Evolutionary conservation across 2,113 vertebrate genomes (phyloP).

Genomic region (Sylvicapra grimmia): DNA sequence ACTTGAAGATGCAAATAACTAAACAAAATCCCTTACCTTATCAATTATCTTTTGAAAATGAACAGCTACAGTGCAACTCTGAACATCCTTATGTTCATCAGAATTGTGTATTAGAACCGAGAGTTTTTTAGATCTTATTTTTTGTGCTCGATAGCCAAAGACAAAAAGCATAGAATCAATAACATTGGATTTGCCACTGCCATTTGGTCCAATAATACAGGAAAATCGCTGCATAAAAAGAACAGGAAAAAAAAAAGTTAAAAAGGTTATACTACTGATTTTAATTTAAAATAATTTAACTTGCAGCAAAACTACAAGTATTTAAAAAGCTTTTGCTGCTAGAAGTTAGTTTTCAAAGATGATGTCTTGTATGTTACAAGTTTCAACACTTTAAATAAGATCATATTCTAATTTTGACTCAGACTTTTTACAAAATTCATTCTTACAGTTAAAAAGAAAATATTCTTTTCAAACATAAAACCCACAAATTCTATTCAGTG

Average conservation of each 20-base stretch:
- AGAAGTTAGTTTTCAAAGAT: not conserved
- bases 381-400: not conserved
- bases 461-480: not conserved
- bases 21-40: conserved; percentile 84
- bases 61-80: conserved; percentile 95
- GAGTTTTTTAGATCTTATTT: conserved; percentile 98
- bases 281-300: not conserved
- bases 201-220: conserved; percentile 98
- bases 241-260: conserved; percentile 32
- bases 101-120: conserved; percentile 97
- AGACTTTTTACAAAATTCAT: not conserved
- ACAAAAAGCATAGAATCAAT: conserved; percentile 99
- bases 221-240: conserved; percentile 89
- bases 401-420: not conserved
- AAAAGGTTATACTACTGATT: not conserved
- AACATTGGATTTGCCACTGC: conserved; percentile 98
- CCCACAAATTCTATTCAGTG: not conserved
- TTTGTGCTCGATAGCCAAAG: conserved; percentile 98
- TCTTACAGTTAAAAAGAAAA: not conserved
- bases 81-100: conserved; percentile 89
- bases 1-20: not conserved
- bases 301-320: not conserved
- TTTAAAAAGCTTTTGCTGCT: not conserved
- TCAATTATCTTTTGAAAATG: conserved; percentile 99
- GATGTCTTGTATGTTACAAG: not conserved